Base-by-base conservation (phyloP, 2,797 vertebrate species). In the Tachyglossus aculeatus region DNA sequence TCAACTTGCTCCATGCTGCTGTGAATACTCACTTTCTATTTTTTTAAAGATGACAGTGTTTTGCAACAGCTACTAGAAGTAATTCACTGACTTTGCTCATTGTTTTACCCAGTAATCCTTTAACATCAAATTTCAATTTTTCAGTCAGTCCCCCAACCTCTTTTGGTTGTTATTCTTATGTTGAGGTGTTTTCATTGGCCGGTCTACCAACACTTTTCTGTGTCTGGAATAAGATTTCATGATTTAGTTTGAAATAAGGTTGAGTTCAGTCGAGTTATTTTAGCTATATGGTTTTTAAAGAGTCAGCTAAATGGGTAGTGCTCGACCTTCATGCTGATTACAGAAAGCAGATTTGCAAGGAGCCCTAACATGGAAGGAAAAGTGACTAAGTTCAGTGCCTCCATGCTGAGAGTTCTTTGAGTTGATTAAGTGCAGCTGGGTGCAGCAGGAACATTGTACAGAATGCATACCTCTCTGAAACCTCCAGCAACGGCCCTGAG, bases 401-500 rank as follows among this genome's bases (percentile, higher is more conserved):
- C 16, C 27, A 13, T 7, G 27, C 2, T 58, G 34, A 60, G 41
- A 27, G 47, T 63, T 66, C 63, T 72, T 31, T 7, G 59, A 37
- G 21, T 54, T 2, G 32, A n/a, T 15, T 1, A 2, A 45, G 59
- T 12, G 45, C 2, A 41, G 60, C 50, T 29, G 52, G 43, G 56
- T 5, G 22, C 0, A 18, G 70, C 64, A 14, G 34, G 19, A 33
- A 54, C 53, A 4, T 4, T 10, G 72, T 21, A 8, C 63, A 4
- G 74, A 76, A 25, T 5, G 63, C 73, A 16, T 63, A 29, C 65
- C 82, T 57, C 60, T 59, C 33, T 34, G 29, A 1, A 25, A 4
- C 31, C 47, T 2, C 6, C 39, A 18, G 74, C 45, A 31, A 12
- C 72, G 57, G 57, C 21, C 22, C 53, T 3, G 6, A 74, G 74